Evolutionary conservation across 2,888 invertebrate species (phyloP).

Genomic region (Dryomyza anilis): DNA sequence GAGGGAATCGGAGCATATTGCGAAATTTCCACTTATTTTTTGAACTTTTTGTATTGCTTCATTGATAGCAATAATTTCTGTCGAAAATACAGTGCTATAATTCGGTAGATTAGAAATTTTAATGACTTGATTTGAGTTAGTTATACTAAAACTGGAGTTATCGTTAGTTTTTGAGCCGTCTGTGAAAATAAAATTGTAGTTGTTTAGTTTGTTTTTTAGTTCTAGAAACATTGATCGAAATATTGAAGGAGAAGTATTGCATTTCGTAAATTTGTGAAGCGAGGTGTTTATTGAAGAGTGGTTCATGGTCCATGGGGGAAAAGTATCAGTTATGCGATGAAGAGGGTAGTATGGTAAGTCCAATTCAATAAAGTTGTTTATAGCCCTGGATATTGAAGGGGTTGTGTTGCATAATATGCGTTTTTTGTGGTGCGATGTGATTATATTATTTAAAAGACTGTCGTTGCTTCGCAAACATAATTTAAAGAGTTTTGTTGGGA

Average conservation of each 20-base stretch:
- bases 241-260: background rate
- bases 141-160: constrained; percentile 6
- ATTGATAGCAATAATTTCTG: constrained; percentile 11
- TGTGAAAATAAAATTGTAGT: background rate
- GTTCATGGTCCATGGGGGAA: background rate
- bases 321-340: background rate
- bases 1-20: background rate
- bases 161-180: constrained; percentile 9
- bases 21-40: background rate
- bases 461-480: background rate
- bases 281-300: background rate
- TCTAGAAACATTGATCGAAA: background rate
- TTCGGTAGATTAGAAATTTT: background rate
- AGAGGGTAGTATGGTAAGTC: background rate
- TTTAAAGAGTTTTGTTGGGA: background rate
- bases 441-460: background rate
- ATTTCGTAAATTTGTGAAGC: background rate
- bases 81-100: background rate
- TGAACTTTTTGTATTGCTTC: background rate
- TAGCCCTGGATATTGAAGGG: background rate
- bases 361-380: background rate
- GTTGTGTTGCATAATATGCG: background rate
- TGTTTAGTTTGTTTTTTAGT: background rate
- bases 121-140: background rate
- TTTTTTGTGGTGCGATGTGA: background rate